Evolutionary conservation across 53 echinoderm and acorn worm genomes (phyloP), one percentile per base, ranked within the genome.

Genomic region (Astropecten irregularis): DNA sequence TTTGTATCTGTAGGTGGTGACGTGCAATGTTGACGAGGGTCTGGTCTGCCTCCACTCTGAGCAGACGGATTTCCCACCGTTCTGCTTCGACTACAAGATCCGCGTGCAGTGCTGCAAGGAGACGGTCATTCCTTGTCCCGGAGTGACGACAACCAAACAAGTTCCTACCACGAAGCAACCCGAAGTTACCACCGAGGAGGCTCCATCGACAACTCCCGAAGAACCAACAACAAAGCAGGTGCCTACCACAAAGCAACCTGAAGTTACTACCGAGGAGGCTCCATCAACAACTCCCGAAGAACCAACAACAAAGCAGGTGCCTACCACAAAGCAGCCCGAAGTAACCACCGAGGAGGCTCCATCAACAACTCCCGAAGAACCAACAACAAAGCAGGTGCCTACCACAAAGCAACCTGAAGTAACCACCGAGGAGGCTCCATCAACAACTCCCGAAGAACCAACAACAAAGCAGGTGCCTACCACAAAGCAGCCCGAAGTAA

Each of bases 41-140:
- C 58, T 85, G 25, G 64, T 73, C 22, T 85, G 85, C 34, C 71
- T 85, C 4, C 85, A 85, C 50, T 85, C 85, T 5, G 60, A 61
- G 15, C 71, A 59, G 85, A 71, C 22, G 4, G 48, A 62, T 2
- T 79, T 79, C 48, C 79, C 79, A 36, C 85, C 73, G 40, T 33
- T 72, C 46, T 85, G 85, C 62, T 59, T 51, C 9, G 85, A 85
- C 22, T 85, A 85, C 85, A 73, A 48, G 46, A 85, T 85, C 66
- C 85, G 85, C 6, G 59, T 85, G 2, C 34, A 72, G 20, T 85
- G 85, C 28, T 85, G 85, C 63, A 30, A 73, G 1, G 73, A 85
- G 9, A 58, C 62, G 13, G 60, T 46, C 20, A 37, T 79, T 20
- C 79, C 79, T 0, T 79, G 79, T 34, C 15, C 28, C 39, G 23